Evolutionary conservation across 2,113 vertebrate genomes (phyloP), one percentile per base, ranked within the genome.

Genomic region (Thamnaconus septentrionalis): DNA sequence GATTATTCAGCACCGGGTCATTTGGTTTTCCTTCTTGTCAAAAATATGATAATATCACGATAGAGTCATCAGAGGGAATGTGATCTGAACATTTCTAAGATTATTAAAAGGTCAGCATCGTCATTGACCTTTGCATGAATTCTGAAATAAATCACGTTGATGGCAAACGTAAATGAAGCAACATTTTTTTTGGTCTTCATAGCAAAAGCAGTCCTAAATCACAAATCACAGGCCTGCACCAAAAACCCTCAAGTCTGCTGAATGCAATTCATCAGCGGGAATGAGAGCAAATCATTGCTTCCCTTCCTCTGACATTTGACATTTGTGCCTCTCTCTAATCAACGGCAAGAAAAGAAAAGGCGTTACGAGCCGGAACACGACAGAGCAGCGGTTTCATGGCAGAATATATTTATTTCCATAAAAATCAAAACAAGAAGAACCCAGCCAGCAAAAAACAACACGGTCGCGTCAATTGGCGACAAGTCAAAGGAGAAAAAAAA

Each of bases 361-460:
- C 31, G 55, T 49, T 8, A 62, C 45, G 39, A 58, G 39, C 18
- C 46, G 50, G 31, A 7, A 44, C 47, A 75, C 46, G 50, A 65
- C 44, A 64, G 61, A 51, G 61, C 44, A 62, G 61, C 10, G 46
- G 3, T 5, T 53, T 84, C 61, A 76, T 76, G 52, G 71, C 59
- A 83, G 71, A 84, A 81, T 82, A 82, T 71, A 74, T 91, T 88
- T 89, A 90, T 90, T 91, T 69, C 31, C 59, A 78, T 76, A 74
- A 64, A 87, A 91, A 83, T 86, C 66, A 86, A 76, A 52, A 64
- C 80, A 51, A 66, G 61, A 74, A 12, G 12, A 73, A 49, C 54
- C 70, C 71, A 68, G 74, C 1, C 7, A 54, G 40, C 53, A 2
- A 51, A 12, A 9, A 5, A 5, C n/a, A 12, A 52, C n/a, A 12